Base-by-base conservation (phyloP, 1,140 invertebrate species). In the Drosophila sproati region DNA sequence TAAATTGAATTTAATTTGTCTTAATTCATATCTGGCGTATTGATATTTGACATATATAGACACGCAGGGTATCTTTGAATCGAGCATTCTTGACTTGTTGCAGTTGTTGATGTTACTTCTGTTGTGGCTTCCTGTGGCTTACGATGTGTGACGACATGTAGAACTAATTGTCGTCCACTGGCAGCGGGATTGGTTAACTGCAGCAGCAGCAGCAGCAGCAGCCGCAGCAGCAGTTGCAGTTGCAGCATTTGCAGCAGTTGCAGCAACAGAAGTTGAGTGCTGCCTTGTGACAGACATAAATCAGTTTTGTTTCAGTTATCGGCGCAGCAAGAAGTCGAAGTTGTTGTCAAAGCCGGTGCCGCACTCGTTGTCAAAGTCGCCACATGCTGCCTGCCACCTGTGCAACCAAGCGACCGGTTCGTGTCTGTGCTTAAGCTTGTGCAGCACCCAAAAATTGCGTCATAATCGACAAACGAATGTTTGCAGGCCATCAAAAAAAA, bases 131-230 rank as follows among this genome's bases (percentile, higher is more conserved):
- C 90, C 90, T 91, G 90, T 89, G 91, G 91, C 86, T 87, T 88
- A 83, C 83, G 75, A 86, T 75, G 82, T 86, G 89, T 91, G 89
- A 91, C 85, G 91, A 91, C 91, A 90, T 91, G 90, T 91, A 91
- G 91, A 91, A 91, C 90, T 91, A 91, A 91, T 91, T 91, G 90
- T 91, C 85, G 83, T 87, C 83, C 83, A 88, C 59, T 69, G 67
- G 57, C 52, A 50, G 63, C 56, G 72, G 50, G 45, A 51, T 50
- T 32, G 60, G 52, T 20, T 66, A 62, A 28, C 59, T 57, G 45
- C 51, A 50, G 47, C 47, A 56, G 29, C 37, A 37, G 5, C 47
- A 35, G n/a, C 63, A 72, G 31, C 54, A 51, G 8, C 41, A 47
- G 2, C 62, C 34, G 7, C 28, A 39, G 5, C 29, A 29, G 4